Base-by-base conservation (phyloP, 1,140 invertebrate genomes). In the Drosophila aff. region DNA sequence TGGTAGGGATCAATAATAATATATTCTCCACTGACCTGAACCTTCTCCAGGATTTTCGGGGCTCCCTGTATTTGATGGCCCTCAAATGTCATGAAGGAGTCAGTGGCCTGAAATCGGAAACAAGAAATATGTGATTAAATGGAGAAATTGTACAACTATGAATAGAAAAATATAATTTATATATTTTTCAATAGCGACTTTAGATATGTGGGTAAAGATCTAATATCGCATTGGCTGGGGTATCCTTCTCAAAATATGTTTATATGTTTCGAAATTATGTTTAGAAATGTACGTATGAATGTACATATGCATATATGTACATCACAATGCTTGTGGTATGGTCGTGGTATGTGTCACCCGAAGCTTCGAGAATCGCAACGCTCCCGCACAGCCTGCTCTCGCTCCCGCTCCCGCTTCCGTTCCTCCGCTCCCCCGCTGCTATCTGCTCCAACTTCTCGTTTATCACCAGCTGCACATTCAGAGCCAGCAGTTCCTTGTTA, bases 81-180 rank as follows among this genome's bases (percentile, higher is more conserved):
- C 94, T 99, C 98, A 94, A 99, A 99, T 28, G 98, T 97, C 97
- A 99, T 98, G 87, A 99, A 97, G 1, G 97, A 98, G 50, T 96
- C 96, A 92, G 97, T 97, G 41, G 96, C 95, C 97, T 98, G 92
- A 13, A 95, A 21, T 13, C 3, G 13, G 1, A 95, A 79, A 81
- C 41, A 71, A 72, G 23, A 71, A 73, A 68, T 55, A 74, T 67
- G 4, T 60, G 10, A 52, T 40, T 31, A 52, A 46, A 41, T n/a
- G 5, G 9, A n/a, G 41, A 18, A 43, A 43, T 43, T 10, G 10
- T 18, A 10, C 0, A 10, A 43, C 9, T 18, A 18, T 1, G 3
- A 43, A 43, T 43, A 10, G n/a, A 10, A 43, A 43, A 8, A 9
- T 18, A 43, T 18, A 4, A 43, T 23, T 23, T 23, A 23, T 43